Evolutionary conservation across 2,797 vertebrate genomes (phyloP).

Genomic region (Vireo griseus): DNA sequence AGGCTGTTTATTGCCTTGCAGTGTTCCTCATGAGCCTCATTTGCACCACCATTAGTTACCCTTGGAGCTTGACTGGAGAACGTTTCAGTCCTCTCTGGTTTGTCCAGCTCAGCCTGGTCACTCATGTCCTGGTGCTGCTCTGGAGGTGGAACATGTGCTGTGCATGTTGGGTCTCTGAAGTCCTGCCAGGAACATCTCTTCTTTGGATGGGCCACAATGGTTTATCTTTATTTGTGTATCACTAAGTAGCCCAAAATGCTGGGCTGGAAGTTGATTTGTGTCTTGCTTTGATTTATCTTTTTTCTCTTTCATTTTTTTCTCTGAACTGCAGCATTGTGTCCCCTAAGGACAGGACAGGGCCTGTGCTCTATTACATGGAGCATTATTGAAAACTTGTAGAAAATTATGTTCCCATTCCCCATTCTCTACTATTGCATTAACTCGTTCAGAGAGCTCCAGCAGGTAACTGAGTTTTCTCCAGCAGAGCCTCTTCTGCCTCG

Average conservation of each 20-base stretch:
- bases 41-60: neutral
- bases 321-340: neutral
- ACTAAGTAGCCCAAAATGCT: neutral
- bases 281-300: neutral
- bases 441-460: neutral
- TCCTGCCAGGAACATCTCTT: neutral
- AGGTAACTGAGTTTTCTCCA: constrained; percentile 1
- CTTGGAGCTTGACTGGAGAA: neutral
- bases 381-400: neutral
- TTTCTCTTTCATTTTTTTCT: neutral
- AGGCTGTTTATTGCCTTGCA: neutral
- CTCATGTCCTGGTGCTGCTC: neutral
- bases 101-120: neutral
- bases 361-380: neutral
- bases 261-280: neutral
- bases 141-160: fast-evolving
- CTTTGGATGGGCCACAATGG: fast-evolving
- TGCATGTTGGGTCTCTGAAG: neutral
- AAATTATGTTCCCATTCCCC: neutral
- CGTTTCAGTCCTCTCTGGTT: neutral
- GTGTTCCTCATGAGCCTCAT: neutral
- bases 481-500: neutral
- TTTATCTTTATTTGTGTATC: neutral
- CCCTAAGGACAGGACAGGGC: neutral
- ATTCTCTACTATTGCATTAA: neutral